Evolutionary conservation across 2,797 vertebrate species (phyloP).

Genomic region (Acestrorhynchus altus): DNA sequence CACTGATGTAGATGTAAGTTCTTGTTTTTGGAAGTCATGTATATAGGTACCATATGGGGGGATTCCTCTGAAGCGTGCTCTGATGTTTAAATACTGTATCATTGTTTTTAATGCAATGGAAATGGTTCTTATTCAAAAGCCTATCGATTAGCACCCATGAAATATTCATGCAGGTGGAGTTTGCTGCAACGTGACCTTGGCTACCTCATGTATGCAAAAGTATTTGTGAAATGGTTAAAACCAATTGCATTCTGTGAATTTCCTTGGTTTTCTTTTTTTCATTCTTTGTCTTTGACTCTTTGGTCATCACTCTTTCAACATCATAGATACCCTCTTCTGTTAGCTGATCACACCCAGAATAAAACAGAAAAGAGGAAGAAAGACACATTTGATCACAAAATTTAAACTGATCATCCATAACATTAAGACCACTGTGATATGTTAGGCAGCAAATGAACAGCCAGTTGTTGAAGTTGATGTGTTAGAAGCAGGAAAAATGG

Average conservation of each 20-base stretch:
- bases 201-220: not conserved
- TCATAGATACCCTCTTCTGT: not conserved
- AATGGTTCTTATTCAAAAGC: not conserved
- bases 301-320: not conserved
- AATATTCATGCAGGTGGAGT: conserved; percentile 39
- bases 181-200: conserved; percentile 20
- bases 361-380: not conserved
- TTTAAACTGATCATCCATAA: not conserved
- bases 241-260: not conserved
- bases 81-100: not conserved
- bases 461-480: too few species aligned
- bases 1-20: too few species aligned
- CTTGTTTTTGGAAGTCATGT: too few species aligned
- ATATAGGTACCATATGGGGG: too few species aligned
- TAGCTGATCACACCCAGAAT: conserved; percentile 4
- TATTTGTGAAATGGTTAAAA: not conserved
- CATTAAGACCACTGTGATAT: too few species aligned
- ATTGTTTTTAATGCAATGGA: conserved; percentile 13
- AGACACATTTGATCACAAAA: not conserved
- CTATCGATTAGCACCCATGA: conserved; percentile 41
- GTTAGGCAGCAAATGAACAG: too few species aligned
- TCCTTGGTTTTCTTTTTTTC: conserved; percentile 9
- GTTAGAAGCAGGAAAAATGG: too few species aligned
- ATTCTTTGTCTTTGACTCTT: not conserved
- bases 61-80: conserved; percentile 46